Percentiles rank a stretch among this genome's conserved stretches.
Evolutionary conservation across 2,113 vertebrate genomes (phyloP).

Genomic region (Vicugna pacos): DNA sequence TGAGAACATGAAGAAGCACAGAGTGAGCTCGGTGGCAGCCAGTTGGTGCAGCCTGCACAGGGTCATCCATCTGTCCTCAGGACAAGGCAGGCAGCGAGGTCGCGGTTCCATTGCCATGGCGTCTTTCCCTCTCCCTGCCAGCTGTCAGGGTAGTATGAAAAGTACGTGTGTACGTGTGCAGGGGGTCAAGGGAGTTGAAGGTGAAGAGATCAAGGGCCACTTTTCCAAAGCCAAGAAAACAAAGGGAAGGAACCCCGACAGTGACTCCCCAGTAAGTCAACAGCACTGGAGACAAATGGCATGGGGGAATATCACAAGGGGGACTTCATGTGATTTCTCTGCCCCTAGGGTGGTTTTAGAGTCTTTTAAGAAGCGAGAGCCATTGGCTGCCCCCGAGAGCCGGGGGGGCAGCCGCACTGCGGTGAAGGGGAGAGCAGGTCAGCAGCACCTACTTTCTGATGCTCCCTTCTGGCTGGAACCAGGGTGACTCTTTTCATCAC

Average conservation of each 20-base stretch:
- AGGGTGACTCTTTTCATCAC: constrained; percentile 82
- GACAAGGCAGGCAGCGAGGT: not conserved
- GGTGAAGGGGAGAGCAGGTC: not conserved
- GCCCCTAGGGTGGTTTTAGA: not conserved
- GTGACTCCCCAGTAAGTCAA: not conserved
- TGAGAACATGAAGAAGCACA: not conserved
- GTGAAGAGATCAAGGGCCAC: not conserved
- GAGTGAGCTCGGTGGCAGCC: not conserved
- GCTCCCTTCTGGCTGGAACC: constrained; percentile 85
- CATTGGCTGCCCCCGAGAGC: not conserved
- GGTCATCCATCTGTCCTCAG: not conserved
- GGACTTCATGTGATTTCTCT: not conserved
- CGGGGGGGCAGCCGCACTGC: not conserved
- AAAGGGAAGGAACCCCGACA: not conserved
- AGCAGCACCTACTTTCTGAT: constrained; percentile 89
- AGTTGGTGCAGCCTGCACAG: not conserved
- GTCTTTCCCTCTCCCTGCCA: not conserved
- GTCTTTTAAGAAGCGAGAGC: not conserved
- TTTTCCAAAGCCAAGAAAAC: not conserved
- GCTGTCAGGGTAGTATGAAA: not conserved
- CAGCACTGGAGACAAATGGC: not conserved
- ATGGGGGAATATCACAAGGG: not conserved
- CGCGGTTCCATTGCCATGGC: not conserved
- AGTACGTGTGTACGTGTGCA: not conserved
- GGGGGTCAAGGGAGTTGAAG: fast-evolving